Percentiles rank a stretch among this genome's conserved stretches.
phyloP scores from a whole-genome alignment of 2,888 invertebrate species.

The Rhagonycha lutea region DNA sequence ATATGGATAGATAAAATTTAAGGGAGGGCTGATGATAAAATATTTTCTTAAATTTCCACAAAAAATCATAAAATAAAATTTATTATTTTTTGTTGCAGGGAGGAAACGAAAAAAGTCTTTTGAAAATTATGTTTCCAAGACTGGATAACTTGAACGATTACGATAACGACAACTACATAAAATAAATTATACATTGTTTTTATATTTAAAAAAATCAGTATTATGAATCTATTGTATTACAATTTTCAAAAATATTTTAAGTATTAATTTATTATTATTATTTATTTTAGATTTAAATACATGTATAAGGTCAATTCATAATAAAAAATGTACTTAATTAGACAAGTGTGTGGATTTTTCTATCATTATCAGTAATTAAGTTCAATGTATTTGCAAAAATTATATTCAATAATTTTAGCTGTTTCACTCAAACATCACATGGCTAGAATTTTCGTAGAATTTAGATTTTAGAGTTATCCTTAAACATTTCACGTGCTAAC shows the following conservation, averaged over 20 bases:
- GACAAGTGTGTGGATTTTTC: not conserved
- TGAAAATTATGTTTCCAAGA: slow-evolving; percentile 11
- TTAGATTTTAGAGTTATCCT: too few species aligned
- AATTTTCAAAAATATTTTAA: not conserved
- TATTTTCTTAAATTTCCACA: too few species aligned
- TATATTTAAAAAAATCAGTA: not conserved
- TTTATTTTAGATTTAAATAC: not conserved
- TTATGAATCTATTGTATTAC: slow-evolving; percentile 2
- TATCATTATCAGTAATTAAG: not conserved
- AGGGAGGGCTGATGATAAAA: too few species aligned
- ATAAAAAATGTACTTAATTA: not conserved
- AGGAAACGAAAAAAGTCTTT: slow-evolving; percentile 2
- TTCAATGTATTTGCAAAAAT: not conserved
- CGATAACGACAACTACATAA: slow-evolving; percentile 9
- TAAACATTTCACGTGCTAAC: too few species aligned
- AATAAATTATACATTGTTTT: not conserved
- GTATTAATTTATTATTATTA: not conserved
- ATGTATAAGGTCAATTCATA: not conserved
- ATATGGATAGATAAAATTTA: too few species aligned
- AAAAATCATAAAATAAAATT: not conserved
- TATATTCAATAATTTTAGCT: not conserved
- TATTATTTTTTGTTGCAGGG: not conserved
- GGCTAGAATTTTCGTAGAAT: not conserved
- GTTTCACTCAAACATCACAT: not conserved
- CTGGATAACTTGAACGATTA: not conserved